Conservation (phyloP, 2,888 invertebrate species). For the Allophyes oxyacanthae region DNA sequence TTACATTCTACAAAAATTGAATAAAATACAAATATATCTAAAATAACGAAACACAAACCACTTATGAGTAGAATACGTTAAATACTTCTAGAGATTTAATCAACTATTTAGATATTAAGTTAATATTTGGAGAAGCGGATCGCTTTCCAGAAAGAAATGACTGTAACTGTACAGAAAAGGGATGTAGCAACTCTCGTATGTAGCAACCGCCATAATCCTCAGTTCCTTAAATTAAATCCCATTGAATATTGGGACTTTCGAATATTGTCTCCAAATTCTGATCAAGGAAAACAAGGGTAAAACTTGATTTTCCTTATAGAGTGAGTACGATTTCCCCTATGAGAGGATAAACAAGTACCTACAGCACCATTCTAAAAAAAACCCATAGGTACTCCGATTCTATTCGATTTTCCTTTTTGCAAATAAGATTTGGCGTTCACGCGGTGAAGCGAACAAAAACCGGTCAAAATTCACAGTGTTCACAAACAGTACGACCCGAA, state of each 20-base stretch:
- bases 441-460: conserved; percentile 10
- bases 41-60: no score
- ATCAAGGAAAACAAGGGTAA: conserved; percentile 12
- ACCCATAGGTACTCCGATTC: conserved; percentile 19
- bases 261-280: conserved; percentile 15
- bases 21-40: no score
- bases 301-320: conserved; percentile 13
- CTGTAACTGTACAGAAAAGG: no score
- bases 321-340: conserved; percentile 11
- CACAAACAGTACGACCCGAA: conserved; percentile 2
- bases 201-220: background rate
- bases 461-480: conserved; percentile 1
- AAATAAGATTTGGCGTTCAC: conserved; percentile 34
- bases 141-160: no score
- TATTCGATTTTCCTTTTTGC: conserved; percentile 27
- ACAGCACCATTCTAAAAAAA: conserved; percentile 22
- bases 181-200: no score
- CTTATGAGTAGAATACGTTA: no score
- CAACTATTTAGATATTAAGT: no score
- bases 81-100: no score
- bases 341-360: conserved; percentile 2
- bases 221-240: background rate
- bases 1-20: no score
- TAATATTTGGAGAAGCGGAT: no score
- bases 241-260: conserved; percentile 10